These are phyloP conservation scores for Mixornis gularis DNA, from an alignment of 2,113 vertebrate species.

Conservation along the genomic window DNA sequence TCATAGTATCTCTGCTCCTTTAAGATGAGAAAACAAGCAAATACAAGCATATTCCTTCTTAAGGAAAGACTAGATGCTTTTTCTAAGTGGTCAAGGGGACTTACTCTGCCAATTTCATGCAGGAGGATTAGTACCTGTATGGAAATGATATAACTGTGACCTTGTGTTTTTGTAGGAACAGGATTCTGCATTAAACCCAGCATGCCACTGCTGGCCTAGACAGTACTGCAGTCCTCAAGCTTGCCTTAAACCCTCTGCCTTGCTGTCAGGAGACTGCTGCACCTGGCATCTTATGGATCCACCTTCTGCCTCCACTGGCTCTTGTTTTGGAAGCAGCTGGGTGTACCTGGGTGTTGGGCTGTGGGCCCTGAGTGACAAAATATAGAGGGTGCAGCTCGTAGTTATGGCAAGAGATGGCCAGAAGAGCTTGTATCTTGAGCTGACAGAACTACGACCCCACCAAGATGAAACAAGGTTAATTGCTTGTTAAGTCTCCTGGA, in stretches of 20 bases:
- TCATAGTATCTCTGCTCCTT: not conserved
- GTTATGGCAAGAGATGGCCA: not conserved
- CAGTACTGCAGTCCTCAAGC: not conserved
- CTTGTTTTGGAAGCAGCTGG: not conserved
- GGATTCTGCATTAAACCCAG: not conserved
- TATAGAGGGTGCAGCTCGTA: rapidly evolving
- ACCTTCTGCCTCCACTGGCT: not conserved
- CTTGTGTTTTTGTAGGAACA: not conserved
- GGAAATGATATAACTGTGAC: not conserved
- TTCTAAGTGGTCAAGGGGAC: not conserved
- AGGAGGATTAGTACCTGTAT: not conserved
- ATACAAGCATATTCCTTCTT: not conserved
- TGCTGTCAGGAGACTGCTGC: not conserved
- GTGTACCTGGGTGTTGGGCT: not conserved
- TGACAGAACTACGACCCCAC: not conserved
- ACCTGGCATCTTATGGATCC: rapidly evolving
- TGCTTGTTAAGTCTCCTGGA: rapidly evolving
- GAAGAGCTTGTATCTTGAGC: not conserved
- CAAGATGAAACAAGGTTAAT: not conserved
- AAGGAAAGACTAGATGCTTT: not conserved
- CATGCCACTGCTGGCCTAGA: not conserved
- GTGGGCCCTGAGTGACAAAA: not conserved
- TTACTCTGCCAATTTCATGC: not conserved
- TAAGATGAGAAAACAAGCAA: not conserved
- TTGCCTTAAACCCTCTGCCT: not conserved